Conservation (phyloP, 2,888 invertebrate species). For the Chaitophorus viminalis region DNA sequence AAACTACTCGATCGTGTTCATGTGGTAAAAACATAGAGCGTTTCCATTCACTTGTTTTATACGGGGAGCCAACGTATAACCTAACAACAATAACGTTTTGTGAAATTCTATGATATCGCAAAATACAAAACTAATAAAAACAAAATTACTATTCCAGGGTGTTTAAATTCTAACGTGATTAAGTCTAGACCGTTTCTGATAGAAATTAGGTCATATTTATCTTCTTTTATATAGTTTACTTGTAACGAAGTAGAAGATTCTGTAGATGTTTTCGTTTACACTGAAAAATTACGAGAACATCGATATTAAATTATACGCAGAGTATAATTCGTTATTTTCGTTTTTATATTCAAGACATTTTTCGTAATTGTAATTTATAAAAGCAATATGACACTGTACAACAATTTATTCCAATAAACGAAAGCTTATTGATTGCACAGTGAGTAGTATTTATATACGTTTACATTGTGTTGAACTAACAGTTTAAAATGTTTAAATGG, state of each 20-base stretch:
- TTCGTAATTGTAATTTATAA: neutral
- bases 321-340: constrained; percentile 20
- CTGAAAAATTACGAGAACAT: constrained; percentile 18
- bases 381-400: neutral
- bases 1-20: too few species aligned
- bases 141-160: constrained; percentile 14
- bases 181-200: neutral
- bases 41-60: too few species aligned
- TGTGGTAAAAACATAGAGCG: too few species aligned
- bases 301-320: constrained; percentile 36
- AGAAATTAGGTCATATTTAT: constrained; percentile 29
- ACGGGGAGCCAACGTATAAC: too few species aligned
- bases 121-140: neutral
- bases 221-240: neutral
- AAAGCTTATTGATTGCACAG: too few species aligned
- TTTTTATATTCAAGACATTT: neutral
- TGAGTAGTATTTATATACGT: too few species aligned
- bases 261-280: neutral
- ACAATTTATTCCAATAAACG: neutral
- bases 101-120: neutral
- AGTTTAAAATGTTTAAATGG: too few species aligned
- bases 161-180: constrained; percentile 30
- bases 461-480: too few species aligned
- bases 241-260: constrained; percentile 37
- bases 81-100: neutral